phyloP scores from a whole-genome alignment of 2,888 invertebrate genomes.

The Blastobasis lacticolella region DNA sequence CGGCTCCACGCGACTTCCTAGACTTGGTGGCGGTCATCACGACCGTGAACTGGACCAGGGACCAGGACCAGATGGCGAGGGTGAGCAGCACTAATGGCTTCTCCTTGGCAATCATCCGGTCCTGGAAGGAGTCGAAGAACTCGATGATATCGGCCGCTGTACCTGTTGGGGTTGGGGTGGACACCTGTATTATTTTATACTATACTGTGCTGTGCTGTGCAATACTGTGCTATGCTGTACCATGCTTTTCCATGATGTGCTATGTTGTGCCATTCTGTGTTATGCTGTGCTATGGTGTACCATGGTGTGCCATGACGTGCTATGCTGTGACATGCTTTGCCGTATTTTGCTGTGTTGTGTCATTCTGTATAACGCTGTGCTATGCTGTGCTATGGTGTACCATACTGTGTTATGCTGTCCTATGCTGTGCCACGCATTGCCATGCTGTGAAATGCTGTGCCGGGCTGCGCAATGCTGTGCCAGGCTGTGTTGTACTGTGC shows the following conservation, averaged over 20 bases:
- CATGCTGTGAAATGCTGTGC: conserved; percentile 44
- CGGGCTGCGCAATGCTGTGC: conserved; percentile 14
- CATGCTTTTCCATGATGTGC: not conserved
- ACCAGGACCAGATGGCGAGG: conserved; percentile 94
- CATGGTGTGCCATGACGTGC: not conserved
- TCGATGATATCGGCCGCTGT: conserved; percentile 97
- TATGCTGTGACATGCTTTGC: not conserved
- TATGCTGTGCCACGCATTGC: not conserved
- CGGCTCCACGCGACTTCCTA: conserved; percentile 80
- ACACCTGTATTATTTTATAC: conserved; percentile 1
- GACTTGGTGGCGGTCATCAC: conserved; percentile 93
- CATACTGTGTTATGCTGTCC: not conserved
- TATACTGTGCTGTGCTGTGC: not conserved
- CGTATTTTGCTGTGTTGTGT: conserved; percentile 45
- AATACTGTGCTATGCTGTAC: not conserved
- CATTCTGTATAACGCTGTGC: conserved; percentile 14
- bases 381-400: conserved; percentile 1
- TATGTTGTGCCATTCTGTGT: not conserved
- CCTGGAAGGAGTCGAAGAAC: conserved; percentile 97
- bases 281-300: conserved; percentile 1
- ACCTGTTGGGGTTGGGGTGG: conserved; percentile 56
- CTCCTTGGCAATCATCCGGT: conserved; percentile 85
- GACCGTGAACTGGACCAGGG: conserved; percentile 94
- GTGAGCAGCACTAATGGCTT: conserved; percentile 88
- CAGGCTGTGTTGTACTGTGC: not conserved